Conservation (phyloP, 1,140 invertebrate species). For the Tetranychus urticae region DNA sequence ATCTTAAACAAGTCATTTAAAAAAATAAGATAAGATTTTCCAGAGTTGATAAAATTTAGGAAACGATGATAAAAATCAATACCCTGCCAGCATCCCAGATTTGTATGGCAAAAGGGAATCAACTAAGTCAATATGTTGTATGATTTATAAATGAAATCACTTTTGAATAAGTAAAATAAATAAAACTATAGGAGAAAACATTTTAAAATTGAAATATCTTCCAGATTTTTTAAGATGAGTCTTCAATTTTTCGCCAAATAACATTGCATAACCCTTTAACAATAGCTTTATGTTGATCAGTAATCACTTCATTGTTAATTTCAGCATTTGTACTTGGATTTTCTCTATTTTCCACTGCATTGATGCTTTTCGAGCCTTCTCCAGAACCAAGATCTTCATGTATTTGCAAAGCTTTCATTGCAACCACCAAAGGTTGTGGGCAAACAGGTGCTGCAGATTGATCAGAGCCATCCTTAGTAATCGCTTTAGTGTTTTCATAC, state of each 20-base stretch:
- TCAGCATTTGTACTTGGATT: neutral
- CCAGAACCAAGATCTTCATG: neutral
- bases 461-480: no score
- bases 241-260: constrained; percentile 1
- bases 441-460: neutral
- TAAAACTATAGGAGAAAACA: no score
- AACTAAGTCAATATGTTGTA: no score
- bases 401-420: neutral
- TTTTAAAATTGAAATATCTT: no score
- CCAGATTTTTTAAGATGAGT: neutral
- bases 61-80: no score
- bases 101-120: no score
- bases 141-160: no score
- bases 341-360: neutral
- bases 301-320: neutral
- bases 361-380: neutral
- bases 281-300: neutral
- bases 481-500: neutral
- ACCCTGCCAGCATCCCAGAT: no score
- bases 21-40: no score
- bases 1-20: no score
- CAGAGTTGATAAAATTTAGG: no score
- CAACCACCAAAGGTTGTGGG: neutral
- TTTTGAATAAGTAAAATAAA: no score
- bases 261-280: neutral